Conservation (phyloP, 2,113 vertebrate genomes). For the Rhineura floridana region DNA sequence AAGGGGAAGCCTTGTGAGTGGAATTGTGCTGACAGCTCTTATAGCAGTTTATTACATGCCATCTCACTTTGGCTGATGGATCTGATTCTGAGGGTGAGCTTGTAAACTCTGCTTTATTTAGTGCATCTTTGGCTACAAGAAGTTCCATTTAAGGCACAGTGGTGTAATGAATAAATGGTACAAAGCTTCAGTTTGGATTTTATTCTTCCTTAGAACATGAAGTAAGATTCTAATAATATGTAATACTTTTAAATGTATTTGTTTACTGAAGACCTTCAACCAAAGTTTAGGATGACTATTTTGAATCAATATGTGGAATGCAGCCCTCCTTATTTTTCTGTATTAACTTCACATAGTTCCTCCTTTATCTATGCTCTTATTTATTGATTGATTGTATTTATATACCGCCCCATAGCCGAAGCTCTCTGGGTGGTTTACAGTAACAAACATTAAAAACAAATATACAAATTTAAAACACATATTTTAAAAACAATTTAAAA, state of each 20-base stretch:
- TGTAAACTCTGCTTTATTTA: constrained; percentile 3
- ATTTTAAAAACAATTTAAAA: no score
- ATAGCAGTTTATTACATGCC: constrained; percentile 8
- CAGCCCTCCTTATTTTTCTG: neutral
- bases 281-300: neutral
- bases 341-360: neutral
- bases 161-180: neutral
- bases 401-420: no score
- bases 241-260: neutral
- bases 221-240: neutral
- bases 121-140: neutral
- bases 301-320: neutral
- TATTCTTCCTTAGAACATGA: constrained; percentile 6
- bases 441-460: no score
- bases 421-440: no score
- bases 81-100: neutral
- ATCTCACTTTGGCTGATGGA: constrained; percentile 19
- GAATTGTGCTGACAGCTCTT: neutral
- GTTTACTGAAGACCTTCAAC: neutral
- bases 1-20: constrained; percentile 21
- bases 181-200: neutral
- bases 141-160: neutral
- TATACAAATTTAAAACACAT: no score
- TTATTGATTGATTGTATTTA: no score
- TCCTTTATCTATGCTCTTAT: neutral